Conservation (phyloP, 2,888 invertebrate species). For the Cotesia congregata region DNA sequence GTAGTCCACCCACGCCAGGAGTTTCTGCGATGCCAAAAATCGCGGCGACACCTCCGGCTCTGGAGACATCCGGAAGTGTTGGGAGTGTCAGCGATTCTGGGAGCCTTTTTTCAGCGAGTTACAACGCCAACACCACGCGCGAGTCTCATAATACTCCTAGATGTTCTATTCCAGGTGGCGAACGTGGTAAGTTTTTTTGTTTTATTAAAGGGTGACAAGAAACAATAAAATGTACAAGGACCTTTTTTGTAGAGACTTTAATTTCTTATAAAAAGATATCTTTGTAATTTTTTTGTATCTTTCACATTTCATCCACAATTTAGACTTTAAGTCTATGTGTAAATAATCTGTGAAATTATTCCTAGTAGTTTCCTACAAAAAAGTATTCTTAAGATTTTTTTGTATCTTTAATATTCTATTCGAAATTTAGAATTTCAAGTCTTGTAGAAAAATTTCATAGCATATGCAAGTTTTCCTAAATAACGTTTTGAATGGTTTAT, state of each 20-base stretch:
- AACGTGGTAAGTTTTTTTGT: conserved; percentile 57
- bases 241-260: no score
- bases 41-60: conserved; percentile 69
- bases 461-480: no score
- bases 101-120: conserved; percentile 71
- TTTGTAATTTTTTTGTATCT: no score
- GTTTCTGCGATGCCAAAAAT: conserved; percentile 59
- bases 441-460: no score
- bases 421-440: no score
- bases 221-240: neutral
- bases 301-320: no score
- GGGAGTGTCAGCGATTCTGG: conserved; percentile 69
- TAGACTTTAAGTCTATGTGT: no score
- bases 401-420: no score
- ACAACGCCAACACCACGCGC: conserved; percentile 61
- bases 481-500: conserved; percentile 7
- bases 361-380: no score
- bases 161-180: conserved; percentile 66
- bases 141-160: conserved; percentile 62
- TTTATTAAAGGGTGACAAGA: neutral
- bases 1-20: conserved; percentile 62
- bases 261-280: no score
- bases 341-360: no score
- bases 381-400: no score
- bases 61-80: conserved; percentile 66